A percentile compares a stretch with the other conserved stretches of the same genome.
These are phyloP conservation scores for Falcunculus frontatus DNA, from an alignment of 2,113 vertebrate species.

Conservation along the genomic window DNA sequence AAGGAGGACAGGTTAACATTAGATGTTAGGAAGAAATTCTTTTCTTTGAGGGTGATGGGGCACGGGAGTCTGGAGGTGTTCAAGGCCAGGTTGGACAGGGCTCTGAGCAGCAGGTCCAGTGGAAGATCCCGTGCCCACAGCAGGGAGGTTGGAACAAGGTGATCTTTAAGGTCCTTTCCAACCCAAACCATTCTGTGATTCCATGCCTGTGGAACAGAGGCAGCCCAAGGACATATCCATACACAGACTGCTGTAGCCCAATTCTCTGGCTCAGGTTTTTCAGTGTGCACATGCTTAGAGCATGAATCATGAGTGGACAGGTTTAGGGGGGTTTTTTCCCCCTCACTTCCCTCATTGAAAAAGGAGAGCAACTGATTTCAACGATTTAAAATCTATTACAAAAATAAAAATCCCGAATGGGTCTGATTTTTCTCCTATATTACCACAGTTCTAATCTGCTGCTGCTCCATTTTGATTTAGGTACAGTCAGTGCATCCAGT, in stretches of 20 bases:
- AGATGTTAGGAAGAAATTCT: background rate
- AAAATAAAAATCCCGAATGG: background rate
- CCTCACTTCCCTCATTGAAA: background rate
- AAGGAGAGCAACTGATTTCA: background rate
- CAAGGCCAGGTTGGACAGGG: background rate
- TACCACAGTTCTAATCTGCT: background rate
- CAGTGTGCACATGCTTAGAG: background rate
- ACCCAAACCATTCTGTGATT: background rate
- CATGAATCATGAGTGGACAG: background rate
- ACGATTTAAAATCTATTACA: background rate
- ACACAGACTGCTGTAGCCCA: background rate
- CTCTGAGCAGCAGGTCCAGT: background rate
- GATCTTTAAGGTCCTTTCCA: background rate
- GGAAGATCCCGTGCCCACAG: background rate
- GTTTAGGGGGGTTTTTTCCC: accelerated
- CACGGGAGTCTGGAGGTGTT: background rate
- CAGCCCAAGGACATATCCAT: background rate
- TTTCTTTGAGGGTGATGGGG: background rate
- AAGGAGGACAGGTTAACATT: background rate
- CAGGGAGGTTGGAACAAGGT: background rate
- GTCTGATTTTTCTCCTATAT: background rate
- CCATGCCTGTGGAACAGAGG: background rate
- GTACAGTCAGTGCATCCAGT: background rate
- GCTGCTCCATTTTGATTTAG: background rate
- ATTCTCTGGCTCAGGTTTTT: background rate